Evolutionary conservation across 2,888 invertebrate species (phyloP).

Genomic region (Nemoura dubitans): DNA sequence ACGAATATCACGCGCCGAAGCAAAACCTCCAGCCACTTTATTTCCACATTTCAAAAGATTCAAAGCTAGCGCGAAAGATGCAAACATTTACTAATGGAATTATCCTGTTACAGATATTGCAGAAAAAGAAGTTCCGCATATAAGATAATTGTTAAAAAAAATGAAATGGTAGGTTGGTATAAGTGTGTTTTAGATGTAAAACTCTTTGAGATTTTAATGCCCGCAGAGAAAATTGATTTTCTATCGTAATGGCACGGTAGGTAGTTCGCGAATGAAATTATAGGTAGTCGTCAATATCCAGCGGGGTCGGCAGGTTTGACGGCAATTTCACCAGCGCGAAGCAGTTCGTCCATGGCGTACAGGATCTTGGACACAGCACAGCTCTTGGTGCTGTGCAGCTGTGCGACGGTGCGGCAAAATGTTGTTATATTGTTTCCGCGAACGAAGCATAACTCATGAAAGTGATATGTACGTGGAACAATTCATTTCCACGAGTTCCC

Average conservation of each 20-base stretch:
- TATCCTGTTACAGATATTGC: neutral
- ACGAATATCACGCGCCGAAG: neutral
- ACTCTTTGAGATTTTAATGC: neutral
- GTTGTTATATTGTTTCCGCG: neutral
- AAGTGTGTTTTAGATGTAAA: neutral
- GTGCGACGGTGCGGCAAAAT: neutral
- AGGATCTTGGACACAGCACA: neutral
- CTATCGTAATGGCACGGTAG: neutral
- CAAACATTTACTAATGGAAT: neutral
- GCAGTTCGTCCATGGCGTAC: neutral
- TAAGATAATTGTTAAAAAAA: neutral
- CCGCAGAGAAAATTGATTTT: neutral
- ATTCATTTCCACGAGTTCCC: neutral
- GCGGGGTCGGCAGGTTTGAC: neutral
- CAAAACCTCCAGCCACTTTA: no score
- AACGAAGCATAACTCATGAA: neutral
- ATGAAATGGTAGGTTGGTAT: neutral
- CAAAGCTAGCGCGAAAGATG: neutral
- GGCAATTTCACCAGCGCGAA: neutral
- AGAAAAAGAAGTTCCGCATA: neutral
- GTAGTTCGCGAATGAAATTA: neutral
- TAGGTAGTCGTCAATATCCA: neutral
- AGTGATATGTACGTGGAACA: conserved; percentile 7
- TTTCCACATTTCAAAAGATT: neutral
- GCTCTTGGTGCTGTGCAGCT: neutral